Base-by-base conservation (phyloP, 2,888 invertebrate genomes). In the Limnephilus lunatus region DNA sequence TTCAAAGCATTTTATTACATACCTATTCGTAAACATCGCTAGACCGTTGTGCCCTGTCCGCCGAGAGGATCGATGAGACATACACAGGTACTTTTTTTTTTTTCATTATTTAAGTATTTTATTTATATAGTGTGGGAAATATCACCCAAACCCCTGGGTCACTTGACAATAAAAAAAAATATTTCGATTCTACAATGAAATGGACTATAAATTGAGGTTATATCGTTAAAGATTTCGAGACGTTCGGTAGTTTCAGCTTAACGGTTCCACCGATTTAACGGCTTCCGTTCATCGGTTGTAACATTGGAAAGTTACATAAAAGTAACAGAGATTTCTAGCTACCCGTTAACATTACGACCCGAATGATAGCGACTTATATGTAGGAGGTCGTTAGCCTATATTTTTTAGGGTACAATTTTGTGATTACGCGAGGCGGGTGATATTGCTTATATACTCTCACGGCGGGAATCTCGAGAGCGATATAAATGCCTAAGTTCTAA, bases 191-290 rank as follows among this genome's bases (percentile, higher is more conserved):
- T 9, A 68, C 68, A 68, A 68, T 68, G 68, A 25, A 68, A 68
- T 7, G 1, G 25, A 19, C 68, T 68, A 68, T 68, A 68, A 68
- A 68, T 68, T 68, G 68, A 68, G 68, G 68, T 68, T 68, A 68
- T n/a, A 68, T 68, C 68, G 68, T 68, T n/a, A 68, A 68, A 68
- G 68, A 32, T 82, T 31, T 82, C 14, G 82, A 82, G 32, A 32
- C 82, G 32, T 82, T 82, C 82, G 82, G 82, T 32, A 82, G 82
- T 82, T 82, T 82, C 32, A 31, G 2, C 82, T 31, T 82, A 82
- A 82, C 82, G 82, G 82, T 32, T 31, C 82, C 5, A 32, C 32
- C 32, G 82, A 82, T 82, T 82, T 82, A 31, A 82, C 82, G 82
- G 32, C 82, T 82, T 32, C 82, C 32, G 68, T n/a, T 68, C 68